Evolutionary conservation across 2,888 invertebrate species (phyloP).

Genomic region (Scelioninae gen. 1): DNA sequence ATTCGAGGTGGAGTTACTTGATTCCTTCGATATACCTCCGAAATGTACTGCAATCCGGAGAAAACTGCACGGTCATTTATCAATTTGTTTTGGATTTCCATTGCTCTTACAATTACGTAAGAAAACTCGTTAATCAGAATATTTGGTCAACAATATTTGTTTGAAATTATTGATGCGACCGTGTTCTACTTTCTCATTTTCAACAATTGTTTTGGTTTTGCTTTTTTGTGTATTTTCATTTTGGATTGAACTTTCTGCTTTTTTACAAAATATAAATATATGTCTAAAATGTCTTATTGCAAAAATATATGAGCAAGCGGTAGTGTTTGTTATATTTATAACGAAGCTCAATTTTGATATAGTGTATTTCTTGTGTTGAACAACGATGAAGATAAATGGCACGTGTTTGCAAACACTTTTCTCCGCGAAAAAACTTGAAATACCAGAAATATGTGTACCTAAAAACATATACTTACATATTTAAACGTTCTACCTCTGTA

Average conservation of each 20-base stretch:
- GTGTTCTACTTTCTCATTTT: no score
- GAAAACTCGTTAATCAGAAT: neutral
- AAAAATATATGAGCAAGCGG: slow-evolving; percentile 17
- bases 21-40: slow-evolving; percentile 62
- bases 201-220: no score
- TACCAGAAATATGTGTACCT: slow-evolving; percentile 65
- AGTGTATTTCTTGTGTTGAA: slow-evolving; percentile 35
- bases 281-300: slow-evolving; percentile 16
- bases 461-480: slow-evolving; percentile 51
- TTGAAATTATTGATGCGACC: no score
- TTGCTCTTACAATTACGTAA: neutral
- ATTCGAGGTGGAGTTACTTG: slow-evolving; percentile 62
- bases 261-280: neutral
- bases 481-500: slow-evolving; percentile 71
- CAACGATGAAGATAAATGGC: slow-evolving; percentile 50
- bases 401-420: slow-evolving; percentile 50
- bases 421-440: slow-evolving; percentile 50
- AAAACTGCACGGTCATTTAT: slow-evolving; percentile 67
- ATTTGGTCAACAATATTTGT: neutral
- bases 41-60: slow-evolving; percentile 61
- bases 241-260: neutral
- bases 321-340: slow-evolving; percentile 64
- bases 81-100: slow-evolving; percentile 25
- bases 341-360: slow-evolving; percentile 61
- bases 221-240: no score